phyloP scores from a whole-genome alignment of 2,113 vertebrate species.

The Hymenochirus boettgeri region DNA sequence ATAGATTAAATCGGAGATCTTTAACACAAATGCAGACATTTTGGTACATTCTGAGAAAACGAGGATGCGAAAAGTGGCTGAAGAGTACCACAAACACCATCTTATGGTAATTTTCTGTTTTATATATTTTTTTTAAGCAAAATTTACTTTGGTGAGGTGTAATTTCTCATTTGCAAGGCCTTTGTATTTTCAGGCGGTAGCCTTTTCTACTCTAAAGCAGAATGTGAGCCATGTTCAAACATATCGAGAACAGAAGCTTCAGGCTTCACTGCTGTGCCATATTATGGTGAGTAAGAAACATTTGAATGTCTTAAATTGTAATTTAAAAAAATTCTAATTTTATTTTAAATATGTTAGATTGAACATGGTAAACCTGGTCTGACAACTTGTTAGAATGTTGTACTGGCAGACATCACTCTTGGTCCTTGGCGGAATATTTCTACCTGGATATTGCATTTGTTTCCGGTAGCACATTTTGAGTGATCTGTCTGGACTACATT shows the following conservation, averaged over 20 bases:
- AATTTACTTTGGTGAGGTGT: background rate
- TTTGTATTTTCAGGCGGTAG: slow-evolving; percentile 57
- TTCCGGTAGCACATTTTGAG: too few species aligned
- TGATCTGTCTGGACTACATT: too few species aligned
- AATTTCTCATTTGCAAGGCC: background rate
- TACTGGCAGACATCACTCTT: too few species aligned
- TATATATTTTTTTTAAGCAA: background rate
- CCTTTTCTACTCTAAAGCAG: slow-evolving; percentile 59
- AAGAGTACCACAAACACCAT: slow-evolving; percentile 50
- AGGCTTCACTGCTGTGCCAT: slow-evolving; percentile 64
- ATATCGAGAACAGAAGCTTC: slow-evolving; percentile 62
- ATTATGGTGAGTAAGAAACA: slow-evolving; percentile 58
- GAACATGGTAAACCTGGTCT: too few species aligned
- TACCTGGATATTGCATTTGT: too few species aligned
- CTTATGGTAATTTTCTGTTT: slow-evolving; percentile 68
- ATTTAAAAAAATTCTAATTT: too few species aligned
- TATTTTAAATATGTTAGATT: too few species aligned
- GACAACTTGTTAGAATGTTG: too few species aligned
- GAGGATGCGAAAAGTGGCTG: slow-evolving; percentile 51
- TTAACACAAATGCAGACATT: slow-evolving; percentile 67
- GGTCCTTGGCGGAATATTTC: too few species aligned
- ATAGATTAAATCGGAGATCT: too few species aligned
- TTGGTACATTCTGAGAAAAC: slow-evolving; percentile 55
- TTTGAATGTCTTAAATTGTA: too few species aligned
- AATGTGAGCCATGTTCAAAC: slow-evolving; percentile 54